Evolutionary conservation across 2,113 vertebrate genomes (phyloP).

Genomic region (Onychostruthus taczanowskii): DNA sequence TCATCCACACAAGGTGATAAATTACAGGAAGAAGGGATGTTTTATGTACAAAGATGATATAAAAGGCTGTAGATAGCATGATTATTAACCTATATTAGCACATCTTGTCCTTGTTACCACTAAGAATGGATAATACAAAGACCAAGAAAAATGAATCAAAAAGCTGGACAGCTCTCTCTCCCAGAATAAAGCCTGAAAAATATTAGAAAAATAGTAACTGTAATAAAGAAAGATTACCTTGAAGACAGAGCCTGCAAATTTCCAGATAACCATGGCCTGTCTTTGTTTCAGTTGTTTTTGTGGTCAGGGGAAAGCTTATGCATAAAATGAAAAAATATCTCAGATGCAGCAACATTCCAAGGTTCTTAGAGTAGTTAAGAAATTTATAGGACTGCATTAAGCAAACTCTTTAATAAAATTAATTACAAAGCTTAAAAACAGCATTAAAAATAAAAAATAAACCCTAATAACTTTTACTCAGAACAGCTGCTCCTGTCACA

Average conservation of each 20-base stretch:
- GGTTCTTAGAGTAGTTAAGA: not conserved
- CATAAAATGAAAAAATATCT: not conserved
- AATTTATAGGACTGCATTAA: not conserved
- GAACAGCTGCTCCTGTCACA: not conserved
- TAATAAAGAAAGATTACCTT: not conserved
- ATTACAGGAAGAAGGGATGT: not conserved
- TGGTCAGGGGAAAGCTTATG: not conserved
- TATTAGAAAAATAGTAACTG: not conserved
- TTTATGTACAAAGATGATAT: slow-evolving; percentile 33
- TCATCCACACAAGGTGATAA: not conserved
- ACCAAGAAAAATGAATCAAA: not conserved
- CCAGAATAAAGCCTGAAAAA: not conserved
- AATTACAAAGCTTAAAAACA: not conserved
- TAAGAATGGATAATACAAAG: not conserved
- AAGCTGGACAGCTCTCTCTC: not conserved
- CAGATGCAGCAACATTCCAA: not conserved
- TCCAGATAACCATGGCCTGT: not conserved
- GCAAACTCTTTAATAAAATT: slow-evolving; percentile 2
- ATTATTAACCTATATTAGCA: slow-evolving; percentile 18
- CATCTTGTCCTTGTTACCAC: slow-evolving; percentile 10
- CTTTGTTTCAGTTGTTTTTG: not conserved
- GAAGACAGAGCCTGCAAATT: not conserved
- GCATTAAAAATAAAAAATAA: not conserved
- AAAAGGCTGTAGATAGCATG: slow-evolving; percentile 27
- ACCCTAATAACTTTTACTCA: not conserved